Evolutionary conservation across 1,140 invertebrate species (phyloP).

Genomic region (Solen grandis): DNA sequence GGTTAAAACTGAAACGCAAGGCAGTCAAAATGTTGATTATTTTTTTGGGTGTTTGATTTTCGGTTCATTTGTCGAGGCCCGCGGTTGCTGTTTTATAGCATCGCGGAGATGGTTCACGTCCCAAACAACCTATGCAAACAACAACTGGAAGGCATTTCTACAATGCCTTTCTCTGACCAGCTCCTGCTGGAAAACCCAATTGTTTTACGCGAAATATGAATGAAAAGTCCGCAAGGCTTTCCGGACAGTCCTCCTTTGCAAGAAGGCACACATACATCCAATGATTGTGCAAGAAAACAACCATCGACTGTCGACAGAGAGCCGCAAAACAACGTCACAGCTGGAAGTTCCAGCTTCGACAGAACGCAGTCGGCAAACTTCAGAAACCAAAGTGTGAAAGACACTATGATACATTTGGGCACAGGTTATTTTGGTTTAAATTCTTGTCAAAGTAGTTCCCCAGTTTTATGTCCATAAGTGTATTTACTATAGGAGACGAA

Average conservation of each 20-base stretch:
- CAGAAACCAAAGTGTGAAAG: slow-evolving; percentile 39
- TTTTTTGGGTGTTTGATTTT: slow-evolving; percentile 74
- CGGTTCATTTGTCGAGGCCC: slow-evolving; percentile 70
- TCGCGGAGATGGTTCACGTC: slow-evolving; percentile 49
- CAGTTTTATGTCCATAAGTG: too few relatives aligned
- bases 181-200: slow-evolving; percentile 92
- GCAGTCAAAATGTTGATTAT: slow-evolving; percentile 75
- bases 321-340: slow-evolving; percentile 46
- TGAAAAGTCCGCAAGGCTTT: slow-evolving; percentile 85
- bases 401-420: background rate
- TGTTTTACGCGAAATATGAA: slow-evolving; percentile 94
- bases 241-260: slow-evolving; percentile 50
- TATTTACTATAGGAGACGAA: too few relatives aligned
- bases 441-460: too few relatives aligned
- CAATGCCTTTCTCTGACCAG: slow-evolving; percentile 85
- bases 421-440: too few relatives aligned
- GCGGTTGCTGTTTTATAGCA: slow-evolving; percentile 61
- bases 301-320: slow-evolving; percentile 27
- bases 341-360: slow-evolving; percentile 16
- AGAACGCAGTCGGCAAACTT: slow-evolving; percentile 15
- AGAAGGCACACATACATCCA: slow-evolving; percentile 58
- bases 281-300: slow-evolving; percentile 1
- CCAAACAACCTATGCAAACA: slow-evolving; percentile 38
- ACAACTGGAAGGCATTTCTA: slow-evolving; percentile 56
- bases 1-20: slow-evolving; percentile 60